phyloP scores from a whole-genome alignment of 1,140 invertebrate species.

The Macrobrachium nipponense region DNA sequence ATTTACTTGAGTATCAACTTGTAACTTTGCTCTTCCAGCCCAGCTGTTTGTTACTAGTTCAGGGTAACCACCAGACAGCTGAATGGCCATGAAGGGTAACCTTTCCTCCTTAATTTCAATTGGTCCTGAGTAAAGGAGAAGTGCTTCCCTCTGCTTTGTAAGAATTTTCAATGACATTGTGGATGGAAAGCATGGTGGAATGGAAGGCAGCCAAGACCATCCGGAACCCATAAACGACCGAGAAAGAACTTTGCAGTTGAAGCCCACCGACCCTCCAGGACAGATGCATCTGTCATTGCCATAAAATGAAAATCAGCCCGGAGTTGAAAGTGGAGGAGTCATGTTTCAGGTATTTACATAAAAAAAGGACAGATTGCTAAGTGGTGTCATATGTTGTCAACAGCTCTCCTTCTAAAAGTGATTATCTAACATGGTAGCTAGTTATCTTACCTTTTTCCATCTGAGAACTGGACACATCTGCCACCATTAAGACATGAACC shows the following conservation, averaged over 20 bases:
- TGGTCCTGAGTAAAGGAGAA: slow-evolving; percentile 39
- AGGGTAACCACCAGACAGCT: slow-evolving; percentile 28
- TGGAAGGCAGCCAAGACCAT: slow-evolving; percentile 38
- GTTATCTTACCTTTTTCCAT: no score
- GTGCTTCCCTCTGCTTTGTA: slow-evolving; percentile 31
- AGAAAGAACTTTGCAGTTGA: slow-evolving; percentile 32
- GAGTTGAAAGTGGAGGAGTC: no score
- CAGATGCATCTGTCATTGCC: slow-evolving; percentile 30
- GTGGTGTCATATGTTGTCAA: no score
- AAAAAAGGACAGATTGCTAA: background rate
- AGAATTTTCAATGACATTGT: slow-evolving; percentile 34
- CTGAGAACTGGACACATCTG: no score
- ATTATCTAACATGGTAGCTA: no score
- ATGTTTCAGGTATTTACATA: background rate
- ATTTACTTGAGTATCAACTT: slow-evolving; percentile 17
- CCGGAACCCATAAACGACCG: slow-evolving; percentile 24
- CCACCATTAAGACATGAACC: no score
- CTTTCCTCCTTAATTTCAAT: slow-evolving; percentile 1
- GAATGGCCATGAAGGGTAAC: slow-evolving; percentile 34
- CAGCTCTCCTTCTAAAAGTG: background rate
- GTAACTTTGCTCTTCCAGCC: slow-evolving; percentile 12
- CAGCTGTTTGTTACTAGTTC: slow-evolving; percentile 37
- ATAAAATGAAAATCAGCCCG: no score
- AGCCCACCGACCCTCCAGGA: slow-evolving; percentile 26
- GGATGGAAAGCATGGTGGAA: slow-evolving; percentile 35